Evolutionary conservation across 2,888 invertebrate genomes (phyloP), one percentile per base, ranked within the genome.

Genomic region (Ypsolopha sequella): DNA sequence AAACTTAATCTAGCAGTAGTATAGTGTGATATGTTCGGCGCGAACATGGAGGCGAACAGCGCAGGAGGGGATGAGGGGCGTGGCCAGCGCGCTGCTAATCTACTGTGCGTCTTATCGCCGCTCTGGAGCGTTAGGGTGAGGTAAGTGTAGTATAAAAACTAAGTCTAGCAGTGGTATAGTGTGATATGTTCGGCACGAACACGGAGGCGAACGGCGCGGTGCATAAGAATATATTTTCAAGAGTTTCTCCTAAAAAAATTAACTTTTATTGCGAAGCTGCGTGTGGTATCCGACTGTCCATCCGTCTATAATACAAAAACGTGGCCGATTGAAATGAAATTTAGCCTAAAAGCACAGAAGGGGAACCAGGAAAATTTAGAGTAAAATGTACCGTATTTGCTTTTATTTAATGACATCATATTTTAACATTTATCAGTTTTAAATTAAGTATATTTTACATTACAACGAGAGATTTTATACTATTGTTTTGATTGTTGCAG

Each of bases 121-220:
- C 91, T n/a, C n/a, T 53, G 92, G 92, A 63, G 89, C 90, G 60
- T 88, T 92, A 67, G 92, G 92, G 92, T 93, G 92, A 92, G 92
- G 92, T 93, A 62, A 73, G 92, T 89, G 56, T 2, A 14, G 2
- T 24, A 24, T 24, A 10, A 9, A 44, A 13, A 34, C 36, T 11
- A 38, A 44, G 50, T n/a, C 34, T 35, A 34, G 51, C 46, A 49
- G 51, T 41, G 41, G 24, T 24, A 24, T 24, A 24, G 4, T 24
- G 24, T 24, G 24, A 24, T 24, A 24, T 24, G 24, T 24, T 70
- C 53, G 54, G 53, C 0, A 51, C 69, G 2, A 60, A 55, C 10
- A 57, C 47, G 13, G 63, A 55, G 41, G 68, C 65, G 8, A 63
- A 64, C 0, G 68, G 70, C 4, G 74, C 71, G 0, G 76, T 77